Evolutionary conservation across 2,113 vertebrate genomes (phyloP), one percentile per base, ranked within the genome.

Genomic region (Gymnocephalus cernua): DNA sequence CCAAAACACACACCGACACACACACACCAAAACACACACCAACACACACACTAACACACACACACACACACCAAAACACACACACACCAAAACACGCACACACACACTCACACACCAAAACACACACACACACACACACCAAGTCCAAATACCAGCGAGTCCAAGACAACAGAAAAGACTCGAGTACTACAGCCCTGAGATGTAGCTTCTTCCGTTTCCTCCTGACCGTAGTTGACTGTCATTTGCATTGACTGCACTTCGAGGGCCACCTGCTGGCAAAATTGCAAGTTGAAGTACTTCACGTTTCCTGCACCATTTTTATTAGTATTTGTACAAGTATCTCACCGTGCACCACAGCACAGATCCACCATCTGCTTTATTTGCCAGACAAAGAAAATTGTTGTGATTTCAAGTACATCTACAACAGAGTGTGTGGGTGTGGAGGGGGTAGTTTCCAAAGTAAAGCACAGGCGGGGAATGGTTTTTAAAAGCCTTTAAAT

Each of bases 371-470:
- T 66, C 65, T 38, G 77, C 47, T 71, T 45, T 47, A 56, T 16
- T 21, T 7, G 21, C 5, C 62, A 76, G 48, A 68, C 12, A 41
- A 18, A 54, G 35, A 69, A 5, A 32, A n/a, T 21, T 19, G 53
- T 12, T 27, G 27, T 19, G 57, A 57, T 32, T 80, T 73, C 61
- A 66, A 72, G 41, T 15, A 12, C 21, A 29, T 51, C 6, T 38
- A 5, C 27, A 47, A 14, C 25, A 32, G 38, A 56, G 19, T 25
- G 8, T 41, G 68, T 75, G 27, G 74, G 50, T 65, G 70, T 67
- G 54, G 68, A 47, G 66, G 29, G 44, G 59, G 32, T 66, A 6
- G 45, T 70, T 79, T 74, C 53, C 51, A 59, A 47, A 77, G 19
- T 48, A 53, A 38, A 38, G 1, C 18, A 16, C 2, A 19, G 12